These are phyloP conservation scores for Drosophila carrolli DNA, from an alignment of 1,140 invertebrate species.

Conservation along the genomic window DNA sequence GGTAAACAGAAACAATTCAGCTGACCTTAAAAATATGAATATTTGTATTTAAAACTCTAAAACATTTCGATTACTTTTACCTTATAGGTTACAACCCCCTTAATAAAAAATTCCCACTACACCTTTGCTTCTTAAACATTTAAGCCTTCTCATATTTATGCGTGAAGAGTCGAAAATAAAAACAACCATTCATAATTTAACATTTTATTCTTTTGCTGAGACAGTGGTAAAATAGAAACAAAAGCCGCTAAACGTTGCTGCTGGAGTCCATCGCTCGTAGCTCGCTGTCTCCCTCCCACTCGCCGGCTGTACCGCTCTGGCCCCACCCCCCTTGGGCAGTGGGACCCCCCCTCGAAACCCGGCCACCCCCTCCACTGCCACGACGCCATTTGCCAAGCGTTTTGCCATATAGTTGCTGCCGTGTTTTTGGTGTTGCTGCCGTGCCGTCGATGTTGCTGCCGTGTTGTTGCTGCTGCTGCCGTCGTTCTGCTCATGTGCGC, in stretches of 20 bases:
- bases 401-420: constrained; percentile 21
- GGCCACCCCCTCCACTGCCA: constrained; percentile 31
- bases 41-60: too few relatives aligned
- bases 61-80: too few relatives aligned
- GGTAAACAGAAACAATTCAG: too few relatives aligned
- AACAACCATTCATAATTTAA: constrained; percentile 46
- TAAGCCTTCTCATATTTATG: constrained; percentile 27
- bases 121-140: constrained; percentile 15
- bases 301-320: not conserved
- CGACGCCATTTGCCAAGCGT: constrained; percentile 74
- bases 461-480: constrained; percentile 27
- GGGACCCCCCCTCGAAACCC: not conserved
- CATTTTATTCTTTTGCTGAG: constrained; percentile 40
- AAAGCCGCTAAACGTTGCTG: constrained; percentile 46
- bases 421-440: constrained; percentile 27
- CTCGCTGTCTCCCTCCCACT: constrained; percentile 20
- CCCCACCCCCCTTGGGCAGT: not conserved
- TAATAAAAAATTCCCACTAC: not conserved
- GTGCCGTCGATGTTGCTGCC: constrained; percentile 31
- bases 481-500: constrained; percentile 82
- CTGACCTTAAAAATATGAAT: too few relatives aligned
- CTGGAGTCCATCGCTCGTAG: constrained; percentile 16
- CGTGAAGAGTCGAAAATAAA: constrained; percentile 45
- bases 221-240: constrained; percentile 52
- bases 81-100: not conserved